A percentile compares a stretch with the other conserved stretches of the same genome.
Conservation (phyloP, 1,140 invertebrate species). For the Tyrophagus putrescentiae region DNA sequence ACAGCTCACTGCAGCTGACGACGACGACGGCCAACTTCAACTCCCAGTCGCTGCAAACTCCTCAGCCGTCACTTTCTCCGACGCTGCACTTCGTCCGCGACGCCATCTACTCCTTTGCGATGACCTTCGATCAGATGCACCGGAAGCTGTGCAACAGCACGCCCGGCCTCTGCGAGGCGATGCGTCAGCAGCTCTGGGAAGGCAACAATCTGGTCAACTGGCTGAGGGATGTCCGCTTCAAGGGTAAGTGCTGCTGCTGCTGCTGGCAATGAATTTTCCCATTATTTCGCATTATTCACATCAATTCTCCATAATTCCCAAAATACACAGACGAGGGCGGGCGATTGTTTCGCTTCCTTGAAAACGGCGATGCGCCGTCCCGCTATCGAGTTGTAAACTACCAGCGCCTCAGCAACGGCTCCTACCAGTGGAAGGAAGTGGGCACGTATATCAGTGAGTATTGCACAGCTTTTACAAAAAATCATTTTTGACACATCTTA, state of each 20-base stretch:
- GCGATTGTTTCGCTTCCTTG: slow-evolving; percentile 66
- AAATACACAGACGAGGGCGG: slow-evolving; percentile 57
- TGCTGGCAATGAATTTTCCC: neutral
- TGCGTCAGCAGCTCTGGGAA: slow-evolving; percentile 57
- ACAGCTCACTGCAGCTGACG: slow-evolving; percentile 25
- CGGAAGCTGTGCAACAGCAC: slow-evolving; percentile 50
- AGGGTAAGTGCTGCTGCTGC: slow-evolving; percentile 48
- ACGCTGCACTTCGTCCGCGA: slow-evolving; percentile 76
- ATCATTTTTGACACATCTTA: too few relatives aligned
- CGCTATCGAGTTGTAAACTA: slow-evolving; percentile 90
- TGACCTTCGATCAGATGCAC: slow-evolving; percentile 76
- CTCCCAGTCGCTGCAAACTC: slow-evolving; percentile 32
- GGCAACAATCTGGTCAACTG: slow-evolving; percentile 67
- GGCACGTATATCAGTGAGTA: slow-evolving; percentile 46
- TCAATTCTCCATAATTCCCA: neutral
- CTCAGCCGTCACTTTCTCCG: too few relatives aligned
- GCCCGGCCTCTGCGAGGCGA: slow-evolving; percentile 60
- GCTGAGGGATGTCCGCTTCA: slow-evolving; percentile 63
- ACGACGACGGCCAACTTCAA: slow-evolving; percentile 1
- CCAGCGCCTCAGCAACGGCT: slow-evolving; percentile 57
- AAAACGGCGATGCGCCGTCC: slow-evolving; percentile 72
- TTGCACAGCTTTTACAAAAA: too few relatives aligned
- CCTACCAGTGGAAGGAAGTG: slow-evolving; percentile 33
- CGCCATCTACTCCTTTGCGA: slow-evolving; percentile 75
- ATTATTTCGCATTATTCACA: neutral